A percentile compares a stretch with the other conserved stretches of the same genome.
These are phyloP conservation scores for Florisuga fusca DNA, from an alignment of 2,797 vertebrate genomes.

Conservation along the genomic window DNA sequence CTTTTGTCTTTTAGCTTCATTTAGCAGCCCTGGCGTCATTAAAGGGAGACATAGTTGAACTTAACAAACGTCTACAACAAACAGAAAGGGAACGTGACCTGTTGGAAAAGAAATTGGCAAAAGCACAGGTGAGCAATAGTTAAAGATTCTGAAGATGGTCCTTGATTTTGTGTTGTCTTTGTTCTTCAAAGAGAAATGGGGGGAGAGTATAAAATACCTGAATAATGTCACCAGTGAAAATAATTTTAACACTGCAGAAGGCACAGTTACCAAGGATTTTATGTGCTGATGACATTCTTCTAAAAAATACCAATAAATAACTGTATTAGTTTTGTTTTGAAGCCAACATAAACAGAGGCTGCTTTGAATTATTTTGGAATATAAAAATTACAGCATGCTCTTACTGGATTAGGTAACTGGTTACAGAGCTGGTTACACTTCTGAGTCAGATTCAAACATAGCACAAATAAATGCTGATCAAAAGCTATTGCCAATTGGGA, in stretches of 20 bases:
- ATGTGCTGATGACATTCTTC: neutral
- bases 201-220: neutral
- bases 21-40: conserved; percentile 88
- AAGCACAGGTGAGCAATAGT: conserved; percentile 82
- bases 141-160: neutral
- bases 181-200: neutral
- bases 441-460: neutral
- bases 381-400: neutral
- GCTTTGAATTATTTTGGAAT: neutral
- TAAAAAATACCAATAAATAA: neutral
- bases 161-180: neutral
- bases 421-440: neutral
- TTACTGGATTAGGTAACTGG: neutral
- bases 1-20: conserved; percentile 80
- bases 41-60: conserved; percentile 87
- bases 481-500: neutral
- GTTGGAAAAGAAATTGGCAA: conserved; percentile 88
- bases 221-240: neutral
- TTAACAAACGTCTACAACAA: conserved; percentile 87
- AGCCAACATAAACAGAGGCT: neutral
- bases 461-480: neutral
- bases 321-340: neutral
- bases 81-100: conserved; percentile 86
- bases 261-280: neutral
- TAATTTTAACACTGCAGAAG: neutral